These are phyloP conservation scores for Agonopterix subpropinquella DNA, from an alignment of 2,888 invertebrate species.

Conservation along the genomic window DNA sequence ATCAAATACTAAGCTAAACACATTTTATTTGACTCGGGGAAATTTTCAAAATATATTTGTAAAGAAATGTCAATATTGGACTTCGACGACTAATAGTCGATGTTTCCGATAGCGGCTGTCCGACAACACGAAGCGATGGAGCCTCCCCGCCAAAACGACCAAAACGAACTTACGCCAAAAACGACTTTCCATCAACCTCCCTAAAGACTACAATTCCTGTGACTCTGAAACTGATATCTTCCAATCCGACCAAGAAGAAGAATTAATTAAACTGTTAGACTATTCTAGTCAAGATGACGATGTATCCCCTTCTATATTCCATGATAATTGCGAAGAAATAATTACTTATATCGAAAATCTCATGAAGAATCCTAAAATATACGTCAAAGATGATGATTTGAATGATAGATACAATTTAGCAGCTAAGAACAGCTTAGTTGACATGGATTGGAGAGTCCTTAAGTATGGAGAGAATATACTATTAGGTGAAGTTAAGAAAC, in stretches of 20 bases:
- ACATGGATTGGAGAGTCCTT: conserved; percentile 68
- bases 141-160: conserved; percentile 56
- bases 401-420: conserved; percentile 58
- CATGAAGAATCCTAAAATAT: conserved; percentile 35
- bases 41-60: not conserved
- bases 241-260: conserved; percentile 87
- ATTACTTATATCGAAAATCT: conserved; percentile 55
- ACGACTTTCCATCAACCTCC: conserved; percentile 32
- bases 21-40: conserved; percentile 1
- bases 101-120: conserved; percentile 54
- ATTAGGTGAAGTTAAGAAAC: conserved; percentile 58
- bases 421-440: conserved; percentile 53
- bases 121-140: conserved; percentile 63
- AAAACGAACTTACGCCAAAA: conserved; percentile 34
- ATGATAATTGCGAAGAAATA: conserved; percentile 63
- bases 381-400: conserved; percentile 37
- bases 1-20: not conserved
- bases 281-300: conserved; percentile 80
- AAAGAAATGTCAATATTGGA: conserved; percentile 45
- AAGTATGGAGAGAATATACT: conserved; percentile 69
- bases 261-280: conserved; percentile 83
- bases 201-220: conserved; percentile 32
- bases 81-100: conserved; percentile 21
- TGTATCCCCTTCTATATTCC: conserved; percentile 60
- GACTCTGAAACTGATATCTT: conserved; percentile 86